Conservation (phyloP, 2,797 vertebrate genomes). For the Eospalax fontanierii region DNA sequence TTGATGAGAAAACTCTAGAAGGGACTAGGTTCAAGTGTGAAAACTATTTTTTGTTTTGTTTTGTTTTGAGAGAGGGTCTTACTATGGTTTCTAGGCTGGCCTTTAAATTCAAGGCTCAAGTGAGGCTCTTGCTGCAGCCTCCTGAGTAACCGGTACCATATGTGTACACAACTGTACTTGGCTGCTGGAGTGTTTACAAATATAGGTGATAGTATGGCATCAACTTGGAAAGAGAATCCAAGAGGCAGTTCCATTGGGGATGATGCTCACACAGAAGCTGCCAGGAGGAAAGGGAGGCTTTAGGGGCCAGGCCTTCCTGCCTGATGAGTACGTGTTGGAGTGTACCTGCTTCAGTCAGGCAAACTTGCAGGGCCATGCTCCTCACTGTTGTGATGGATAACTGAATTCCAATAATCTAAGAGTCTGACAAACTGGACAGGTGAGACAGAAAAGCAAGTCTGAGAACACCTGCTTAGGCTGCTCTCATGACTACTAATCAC, state of each 20-base stretch:
- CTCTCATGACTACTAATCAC: background rate
- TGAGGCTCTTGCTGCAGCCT: background rate
- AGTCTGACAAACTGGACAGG: background rate
- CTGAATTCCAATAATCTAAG: background rate
- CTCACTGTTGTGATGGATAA: background rate
- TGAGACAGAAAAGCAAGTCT: background rate
- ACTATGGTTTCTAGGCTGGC: background rate
- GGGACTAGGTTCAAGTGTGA: background rate
- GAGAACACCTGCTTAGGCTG: background rate
- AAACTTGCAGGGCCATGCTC: no score
- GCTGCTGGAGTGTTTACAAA: background rate
- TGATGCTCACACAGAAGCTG: background rate
- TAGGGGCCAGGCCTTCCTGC: background rate
- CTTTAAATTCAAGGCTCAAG: background rate
- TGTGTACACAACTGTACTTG: fast-evolving
- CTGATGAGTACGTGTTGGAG: background rate
- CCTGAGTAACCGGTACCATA: background rate
- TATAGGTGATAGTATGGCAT: no score
- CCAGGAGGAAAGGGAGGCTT: fast-evolving
- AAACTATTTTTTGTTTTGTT: background rate
- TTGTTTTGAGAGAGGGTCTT: background rate
- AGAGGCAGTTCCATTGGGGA: fast-evolving
- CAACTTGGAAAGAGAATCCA: background rate
- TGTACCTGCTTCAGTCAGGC: background rate
- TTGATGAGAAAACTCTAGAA: background rate